Base-by-base conservation (phyloP, 2,113 vertebrate genomes). In the Mastomys natalensis region DNA sequence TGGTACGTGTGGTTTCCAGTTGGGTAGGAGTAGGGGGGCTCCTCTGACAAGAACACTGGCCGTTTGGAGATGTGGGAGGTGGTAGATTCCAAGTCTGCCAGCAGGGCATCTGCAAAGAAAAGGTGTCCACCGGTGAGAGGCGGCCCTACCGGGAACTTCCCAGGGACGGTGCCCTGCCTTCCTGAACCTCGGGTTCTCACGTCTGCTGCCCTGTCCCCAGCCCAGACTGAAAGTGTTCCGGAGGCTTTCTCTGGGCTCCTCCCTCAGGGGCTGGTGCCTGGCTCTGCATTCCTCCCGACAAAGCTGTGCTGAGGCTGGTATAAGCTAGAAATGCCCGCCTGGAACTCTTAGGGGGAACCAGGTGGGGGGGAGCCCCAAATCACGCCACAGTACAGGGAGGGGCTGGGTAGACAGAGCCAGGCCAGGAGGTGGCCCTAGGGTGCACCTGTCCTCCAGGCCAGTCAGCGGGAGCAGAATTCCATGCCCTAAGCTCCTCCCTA, bases 51-150 rank as follows among this genome's bases (percentile, higher is more conserved):
- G 96, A 99, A 99, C 76, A 99, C 99, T 0, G 99, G 99, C 21
- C 99, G 97, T 90, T 99, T 99, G 97, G 99, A 99, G 98, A 99
- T 99, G 95, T 99, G 99, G 0, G 99, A 99, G 37, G 99, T 99
- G 87, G 99, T 99, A 1, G 99, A 99, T 98, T 99, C 99, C 98
- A 99, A 98, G 98, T 99, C 99, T 3, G 99, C 99, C 96, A 99
- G 98, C 93, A 99, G 98, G 2, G 99, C 99, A 48, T 99, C 99
- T 99, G 98, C 24, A 90, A 45, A 89, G 93, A 94, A 51, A 37
- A 76, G 40, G 37, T 2, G 0, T 0, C 26, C 62, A 53, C 53
- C 19, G 26, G 68, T 95, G 19, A 91, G 76, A 37, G 34, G 45
- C 21, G 1, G 64, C 76, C 12, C n/a, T 24, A 66, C 87, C 29